Base-by-base conservation (phyloP, 2,113 vertebrate genomes). In the Zapornia atra region DNA sequence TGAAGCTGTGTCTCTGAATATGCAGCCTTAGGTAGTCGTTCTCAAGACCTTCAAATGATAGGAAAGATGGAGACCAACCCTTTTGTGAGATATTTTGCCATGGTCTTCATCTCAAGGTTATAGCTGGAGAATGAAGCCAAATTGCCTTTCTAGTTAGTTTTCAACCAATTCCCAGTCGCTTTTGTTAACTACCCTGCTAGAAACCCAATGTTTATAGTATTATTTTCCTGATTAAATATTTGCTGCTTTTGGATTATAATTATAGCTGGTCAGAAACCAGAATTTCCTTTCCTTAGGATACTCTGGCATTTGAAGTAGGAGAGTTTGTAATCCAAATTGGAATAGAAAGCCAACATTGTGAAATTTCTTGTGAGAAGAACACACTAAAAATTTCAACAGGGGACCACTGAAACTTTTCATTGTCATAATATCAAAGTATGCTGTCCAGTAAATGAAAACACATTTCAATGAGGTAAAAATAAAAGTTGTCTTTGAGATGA, bases 271-370 rank as follows among this genome's bases (percentile, higher is more conserved):
- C 80, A 93, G 72, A 95, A 95, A 95, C 46, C 34, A 92, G 86
- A 88, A 86, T 91, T 96, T 94, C 86, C 83, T 92, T 94, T 96
- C 94, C 86, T 92, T 90, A 92, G 86, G 86, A 93, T 88, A 93
- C 44, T 88, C 83, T 88, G 88, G 92, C 82, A 90, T 84, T 92
- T 92, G 46, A 84, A 82, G 92, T 56, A 81, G 33, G 24, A 75
- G 42, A 63, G 65, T 28, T 89, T 82, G 44, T 68, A 44, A 81
- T 96, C 77, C 83, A 93, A 69, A 82, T 65, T 65, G 83, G 72
- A 96, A 91, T 38, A 89, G 65, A 91, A 94, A 84, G 40, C 11
- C 18, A 83, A 84, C 26, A 76, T 78, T 64, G 17, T 94, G 86
- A 94, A 79, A 87, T 84, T 91, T 95, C 78, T 95, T 68, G 65